Percentiles rank a stretch among this genome's conserved stretches.
These are phyloP conservation scores for Saccopteryx bilineata DNA, from an alignment of 2,113 vertebrate genomes.

Conservation along the genomic window DNA sequence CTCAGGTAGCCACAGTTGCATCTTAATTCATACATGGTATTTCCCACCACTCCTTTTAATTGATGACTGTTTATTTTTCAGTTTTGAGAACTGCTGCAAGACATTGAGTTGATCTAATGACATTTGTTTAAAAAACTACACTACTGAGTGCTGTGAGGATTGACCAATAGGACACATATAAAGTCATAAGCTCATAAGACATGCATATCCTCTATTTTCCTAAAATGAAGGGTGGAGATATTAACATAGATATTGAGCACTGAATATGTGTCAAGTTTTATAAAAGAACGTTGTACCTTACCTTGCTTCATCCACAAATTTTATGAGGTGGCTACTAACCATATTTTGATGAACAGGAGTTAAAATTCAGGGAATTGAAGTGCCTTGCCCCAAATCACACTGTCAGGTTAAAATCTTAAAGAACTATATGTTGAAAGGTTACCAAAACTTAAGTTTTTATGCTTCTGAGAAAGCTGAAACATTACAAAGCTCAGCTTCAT, in stretches of 20 bases:
- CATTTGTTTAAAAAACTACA: not conserved
- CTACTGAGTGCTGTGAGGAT: not conserved
- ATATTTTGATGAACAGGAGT: not conserved
- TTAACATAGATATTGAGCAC: not conserved
- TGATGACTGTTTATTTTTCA: not conserved
- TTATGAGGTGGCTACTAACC: not conserved
- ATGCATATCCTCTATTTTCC: not conserved
- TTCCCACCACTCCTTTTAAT: not conserved
- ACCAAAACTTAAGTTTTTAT: conserved; percentile 1
- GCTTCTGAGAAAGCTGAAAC: not conserved
- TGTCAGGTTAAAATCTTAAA: not conserved
- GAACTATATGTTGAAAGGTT: not conserved
- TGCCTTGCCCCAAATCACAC: not conserved
- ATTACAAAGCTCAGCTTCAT: conserved; percentile 46
- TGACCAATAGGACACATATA: not conserved
- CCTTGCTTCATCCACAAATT: not conserved
- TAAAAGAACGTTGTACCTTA: not conserved
- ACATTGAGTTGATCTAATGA: not conserved
- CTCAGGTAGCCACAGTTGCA: not conserved
- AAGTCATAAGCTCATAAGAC: not conserved
- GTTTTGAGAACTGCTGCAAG: conserved; percentile 23
- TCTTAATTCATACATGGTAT: not conserved
- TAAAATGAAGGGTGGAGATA: not conserved
- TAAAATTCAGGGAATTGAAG: not conserved
- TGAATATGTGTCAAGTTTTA: not conserved